Base-by-base conservation (phyloP, 2,113 vertebrate species). In the Sinocyclocheilus anshuiensis region DNA sequence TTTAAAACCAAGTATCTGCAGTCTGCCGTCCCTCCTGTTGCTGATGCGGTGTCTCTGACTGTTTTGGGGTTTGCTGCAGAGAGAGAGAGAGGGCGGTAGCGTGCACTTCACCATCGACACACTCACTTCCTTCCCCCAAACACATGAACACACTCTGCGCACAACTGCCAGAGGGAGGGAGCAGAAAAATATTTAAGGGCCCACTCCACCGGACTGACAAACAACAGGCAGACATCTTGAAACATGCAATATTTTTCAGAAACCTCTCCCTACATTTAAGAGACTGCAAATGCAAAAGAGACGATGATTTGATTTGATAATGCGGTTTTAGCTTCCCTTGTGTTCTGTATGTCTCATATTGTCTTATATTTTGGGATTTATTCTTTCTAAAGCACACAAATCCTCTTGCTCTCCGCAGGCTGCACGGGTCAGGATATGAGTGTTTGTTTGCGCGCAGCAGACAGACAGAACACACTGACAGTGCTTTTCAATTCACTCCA, bases 141-240 rank as follows among this genome's bases (percentile, higher is more conserved):
- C 88, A 86, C 83, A 83, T 83, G 24, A 75, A 92, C 91, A 89
- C 86, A 86, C 89, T 89, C 86, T 90, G 80, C 63, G 45, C 80
- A 82, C 65, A 82, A 82, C 81, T 69, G 81, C 65, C 81, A 53
- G 63, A 82, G 45, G 81, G 81, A 82, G 81, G 24, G 45, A 82
- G 63, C 63, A 71, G 16, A 82, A 65, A 63, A 48, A 82, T 53
- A 82, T 71, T 82, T 69, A 82, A 82, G 63, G 81, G 63, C 81
- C 63, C 26, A 71, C 81, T 71, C 63, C 45, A 71, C 65, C 1
- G 45, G 81, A 71, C 81, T 71, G 63, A 82, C 63, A 82, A 82
- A 82, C 65, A 82, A 29, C 63, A 82, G 63, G 45, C 65, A 29
- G 81, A 82, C 81, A 82, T 82, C 45, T 82, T 71, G 63, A 33